Conservation (phyloP, 2,113 vertebrate genomes). For the Tricholaema leucomelas region DNA sequence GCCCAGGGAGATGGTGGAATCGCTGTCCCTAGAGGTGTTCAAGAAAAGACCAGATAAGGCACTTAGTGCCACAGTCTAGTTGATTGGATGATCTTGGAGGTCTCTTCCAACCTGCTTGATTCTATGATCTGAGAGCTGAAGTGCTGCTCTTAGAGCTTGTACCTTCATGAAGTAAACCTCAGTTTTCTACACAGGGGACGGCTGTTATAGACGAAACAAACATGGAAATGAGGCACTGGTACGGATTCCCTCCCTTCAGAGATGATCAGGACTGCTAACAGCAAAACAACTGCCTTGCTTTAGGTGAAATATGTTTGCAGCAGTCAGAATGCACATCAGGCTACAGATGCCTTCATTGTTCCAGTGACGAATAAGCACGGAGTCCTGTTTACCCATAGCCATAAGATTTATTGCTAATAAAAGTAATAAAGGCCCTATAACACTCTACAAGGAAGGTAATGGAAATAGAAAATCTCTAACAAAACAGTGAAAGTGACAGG, state of each 20-base stretch:
- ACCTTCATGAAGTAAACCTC: background rate
- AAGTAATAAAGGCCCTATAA: constrained; percentile 53
- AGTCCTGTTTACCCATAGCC: background rate
- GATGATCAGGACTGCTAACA: background rate
- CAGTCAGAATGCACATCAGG: background rate
- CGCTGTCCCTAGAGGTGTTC: too few species aligned
- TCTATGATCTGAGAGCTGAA: background rate
- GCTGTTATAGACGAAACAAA: accelerated
- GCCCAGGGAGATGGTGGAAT: too few species aligned
- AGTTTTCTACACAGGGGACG: background rate
- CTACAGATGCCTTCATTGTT: background rate
- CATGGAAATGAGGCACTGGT: background rate
- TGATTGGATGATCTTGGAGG: too few species aligned
- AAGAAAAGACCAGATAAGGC: too few species aligned
- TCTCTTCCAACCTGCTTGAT: too few species aligned
- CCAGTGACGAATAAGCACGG: background rate
- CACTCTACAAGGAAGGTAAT: constrained; percentile 2
- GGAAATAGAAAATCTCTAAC: constrained; percentile 52
- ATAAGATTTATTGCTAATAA: constrained; percentile 66
- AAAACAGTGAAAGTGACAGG: constrained; percentile 46
- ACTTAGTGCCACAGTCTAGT: too few species aligned
- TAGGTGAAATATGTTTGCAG: background rate
- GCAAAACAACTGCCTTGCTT: background rate
- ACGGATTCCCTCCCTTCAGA: background rate
- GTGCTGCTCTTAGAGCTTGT: background rate